Evolutionary conservation across 2,888 invertebrate genomes (phyloP).

Genomic region (Nymphalis urticae): DNA sequence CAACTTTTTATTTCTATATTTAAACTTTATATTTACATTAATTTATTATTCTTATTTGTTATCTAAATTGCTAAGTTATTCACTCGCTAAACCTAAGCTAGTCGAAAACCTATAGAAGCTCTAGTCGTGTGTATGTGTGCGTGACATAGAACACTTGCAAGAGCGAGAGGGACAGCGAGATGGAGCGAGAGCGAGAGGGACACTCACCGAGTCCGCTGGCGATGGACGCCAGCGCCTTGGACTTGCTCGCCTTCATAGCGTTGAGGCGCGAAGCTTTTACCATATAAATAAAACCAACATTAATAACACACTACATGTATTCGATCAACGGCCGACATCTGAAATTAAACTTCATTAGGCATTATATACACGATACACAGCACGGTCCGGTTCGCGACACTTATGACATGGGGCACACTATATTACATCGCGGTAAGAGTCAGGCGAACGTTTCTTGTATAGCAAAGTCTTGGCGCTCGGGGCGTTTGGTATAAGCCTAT

Average conservation of each 20-base stretch:
- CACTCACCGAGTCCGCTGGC: constrained; percentile 95
- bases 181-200: constrained; percentile 39
- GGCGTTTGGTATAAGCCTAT: constrained; percentile 58
- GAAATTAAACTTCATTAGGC: constrained; percentile 79
- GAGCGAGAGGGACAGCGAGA: constrained; percentile 54
- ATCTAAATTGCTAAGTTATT: too few relatives aligned
- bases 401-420: constrained; percentile 39
- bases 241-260: constrained; percentile 87
- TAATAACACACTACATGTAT: constrained; percentile 76
- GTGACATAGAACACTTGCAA: constrained; percentile 37
- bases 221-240: constrained; percentile 94
- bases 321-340: constrained; percentile 64
- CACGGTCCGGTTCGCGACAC: constrained; percentile 45
- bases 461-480: constrained; percentile 58
- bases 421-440: constrained; percentile 6
- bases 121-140: neutral
- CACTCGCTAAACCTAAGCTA: too few relatives aligned
- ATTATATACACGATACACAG: constrained; percentile 54
- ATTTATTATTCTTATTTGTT: too few relatives aligned
- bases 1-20: too few relatives aligned
- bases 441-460: constrained; percentile 39
- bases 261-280: constrained; percentile 86
- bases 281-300: constrained; percentile 84
- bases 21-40: too few relatives aligned
- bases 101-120: too few relatives aligned